phyloP scores from a whole-genome alignment of 2,113 vertebrate species.

The Aix galericulata region DNA sequence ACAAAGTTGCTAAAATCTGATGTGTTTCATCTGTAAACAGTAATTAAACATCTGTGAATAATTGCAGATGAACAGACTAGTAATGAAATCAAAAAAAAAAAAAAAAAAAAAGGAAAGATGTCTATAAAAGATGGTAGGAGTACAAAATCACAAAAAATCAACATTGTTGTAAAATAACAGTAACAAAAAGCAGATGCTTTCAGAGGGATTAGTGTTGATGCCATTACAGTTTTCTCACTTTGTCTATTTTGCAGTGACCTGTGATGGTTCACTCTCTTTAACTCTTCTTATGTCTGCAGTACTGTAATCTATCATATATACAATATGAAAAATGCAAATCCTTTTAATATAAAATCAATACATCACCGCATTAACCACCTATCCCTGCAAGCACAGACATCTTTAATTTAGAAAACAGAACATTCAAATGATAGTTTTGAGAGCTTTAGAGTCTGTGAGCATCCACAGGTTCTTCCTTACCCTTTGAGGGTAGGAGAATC shows the following conservation, averaged over 20 bases:
- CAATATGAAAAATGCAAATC: neutral
- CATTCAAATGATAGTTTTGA: neutral
- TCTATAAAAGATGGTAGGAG: neutral
- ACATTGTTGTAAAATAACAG: neutral
- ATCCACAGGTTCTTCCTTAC: neutral
- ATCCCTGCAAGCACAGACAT: neutral
- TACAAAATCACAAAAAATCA: neutral
- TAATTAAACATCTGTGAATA: conserved; percentile 26
- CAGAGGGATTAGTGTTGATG: neutral
- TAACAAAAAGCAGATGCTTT: neutral
- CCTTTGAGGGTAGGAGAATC: neutral
- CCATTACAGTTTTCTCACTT: neutral
- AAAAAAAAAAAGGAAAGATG: neutral
- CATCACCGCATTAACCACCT: neutral
- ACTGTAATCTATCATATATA: neutral
- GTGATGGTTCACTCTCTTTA: neutral
- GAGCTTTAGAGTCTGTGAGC: neutral
- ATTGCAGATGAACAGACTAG: neutral
- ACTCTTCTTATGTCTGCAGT: neutral
- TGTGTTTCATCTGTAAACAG: neutral
- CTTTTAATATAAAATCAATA: conserved; percentile 23
- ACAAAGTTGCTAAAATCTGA: neutral
- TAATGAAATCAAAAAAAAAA: neutral
- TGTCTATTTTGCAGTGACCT: neutral
- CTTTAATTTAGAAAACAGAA: neutral